A percentile compares a stretch with the other conserved stretches of the same genome.
Evolutionary conservation across 2,888 invertebrate species (phyloP).

Genomic region (Spialia ferax): DNA sequence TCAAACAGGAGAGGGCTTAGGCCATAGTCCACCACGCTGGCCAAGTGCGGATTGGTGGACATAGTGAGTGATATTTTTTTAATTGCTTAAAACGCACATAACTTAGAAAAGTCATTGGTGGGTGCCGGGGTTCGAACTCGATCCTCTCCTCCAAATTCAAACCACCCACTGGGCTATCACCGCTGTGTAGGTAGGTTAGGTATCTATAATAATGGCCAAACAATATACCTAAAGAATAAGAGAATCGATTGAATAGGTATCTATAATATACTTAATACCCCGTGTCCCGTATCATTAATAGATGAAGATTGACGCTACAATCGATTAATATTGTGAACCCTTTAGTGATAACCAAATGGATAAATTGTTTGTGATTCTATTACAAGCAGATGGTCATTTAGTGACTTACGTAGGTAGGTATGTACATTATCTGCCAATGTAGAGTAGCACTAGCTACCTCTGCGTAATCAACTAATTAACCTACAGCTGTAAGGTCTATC

Average conservation of each 20-base stretch:
- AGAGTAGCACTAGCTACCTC: background rate
- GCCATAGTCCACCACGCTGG: too few relatives aligned
- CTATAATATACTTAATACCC: constrained; percentile 61
- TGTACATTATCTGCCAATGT: background rate
- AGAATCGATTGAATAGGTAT: constrained; percentile 46
- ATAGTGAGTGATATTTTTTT: too few relatives aligned
- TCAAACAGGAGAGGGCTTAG: too few relatives aligned
- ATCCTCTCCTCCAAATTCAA: too few relatives aligned
- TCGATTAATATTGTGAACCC: constrained; percentile 46
- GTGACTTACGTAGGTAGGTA: too few relatives aligned
- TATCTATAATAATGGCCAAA: background rate
- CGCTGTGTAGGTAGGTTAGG: background rate
- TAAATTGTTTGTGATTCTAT: constrained; percentile 36
- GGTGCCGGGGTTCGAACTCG: too few relatives aligned
- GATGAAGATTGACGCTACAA: constrained; percentile 75
- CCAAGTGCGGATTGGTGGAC: too few relatives aligned
- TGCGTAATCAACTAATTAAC: background rate
- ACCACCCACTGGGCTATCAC: too few relatives aligned
- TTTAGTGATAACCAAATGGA: constrained; percentile 43
- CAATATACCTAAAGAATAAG: background rate
- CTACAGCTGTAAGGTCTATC: background rate
- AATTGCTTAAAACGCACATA: too few relatives aligned
- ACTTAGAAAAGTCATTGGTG: too few relatives aligned
- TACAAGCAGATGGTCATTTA: constrained; percentile 27
- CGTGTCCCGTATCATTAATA: constrained; percentile 75